Evolutionary conservation across 2,888 invertebrate species (phyloP), one percentile per base, ranked within the genome.

Genomic region (Ochropleura leucogaster): DNA sequence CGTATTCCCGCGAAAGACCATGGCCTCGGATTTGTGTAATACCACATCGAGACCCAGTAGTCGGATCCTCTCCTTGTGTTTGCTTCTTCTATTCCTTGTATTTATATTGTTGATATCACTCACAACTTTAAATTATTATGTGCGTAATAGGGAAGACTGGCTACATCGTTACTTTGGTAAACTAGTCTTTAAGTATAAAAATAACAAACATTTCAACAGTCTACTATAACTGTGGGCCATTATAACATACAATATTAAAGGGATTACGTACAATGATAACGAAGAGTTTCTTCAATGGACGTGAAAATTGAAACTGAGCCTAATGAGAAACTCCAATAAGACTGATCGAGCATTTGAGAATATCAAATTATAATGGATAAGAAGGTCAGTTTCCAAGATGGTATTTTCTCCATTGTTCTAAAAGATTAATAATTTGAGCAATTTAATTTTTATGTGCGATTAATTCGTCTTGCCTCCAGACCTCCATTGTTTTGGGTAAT

Each of bases 401-500:
- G 18, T 47, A 77, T 69, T 74, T 72, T 64, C 47, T 72, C 63
- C 57, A 85, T 85, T 84, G 80, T 85, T 76, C 53, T 62, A 40
- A 60, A 85, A 82, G 59, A 84, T 84, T 84, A 73, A 81, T 84
- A 80, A 84, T 80, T 79, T 65, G n/a, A 75, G 79, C 78, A 74
- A 85, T 81, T 77, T 69, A 73, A 84, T 81, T 87, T 85, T 85
- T 85, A 87, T 87, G 85, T 83, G 69, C 82, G 68, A 83, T 85
- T 87, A 86, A 84, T 83, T 80, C 78, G 51, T 74, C 53, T 71
- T 73, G 74, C 65, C 53, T 74, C 72, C 68, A 73, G 74, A 62
- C 67, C 68, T 66, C 85, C 77, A 87, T 88, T 85, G 82, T 87
- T 77, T 79, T 63, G 74, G 79, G 80, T 89, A 89, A 89, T 89